Base-by-base conservation (phyloP, 1,140 invertebrate genomes). In the Pseudachorutes palmiensis region DNA sequence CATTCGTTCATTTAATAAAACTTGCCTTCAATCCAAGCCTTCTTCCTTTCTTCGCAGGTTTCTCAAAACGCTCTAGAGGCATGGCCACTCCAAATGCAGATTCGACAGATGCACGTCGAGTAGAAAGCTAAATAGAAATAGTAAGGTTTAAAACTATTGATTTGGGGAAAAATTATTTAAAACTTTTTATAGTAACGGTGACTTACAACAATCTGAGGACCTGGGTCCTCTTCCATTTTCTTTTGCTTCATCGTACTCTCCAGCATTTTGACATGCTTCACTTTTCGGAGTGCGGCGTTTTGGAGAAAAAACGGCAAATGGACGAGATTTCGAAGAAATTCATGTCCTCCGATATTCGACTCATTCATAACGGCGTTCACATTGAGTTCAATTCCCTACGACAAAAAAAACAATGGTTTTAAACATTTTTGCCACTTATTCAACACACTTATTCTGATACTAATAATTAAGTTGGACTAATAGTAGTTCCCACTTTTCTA, bases 281-380 rank as follows among this genome's bases (percentile, higher is more conserved):
- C 90, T 74, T 92, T 88, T 0, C 92, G 81, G 57, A 98, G 78
- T 5, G 92, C 94, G 22, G 94, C 94, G 79, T 97, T 98, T 82
- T 98, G 96, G 19, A 98, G 82, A 79, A 94, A 99, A 80, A 98
- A 98, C 0, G 96, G 97, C 69, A 99, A 80, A 77, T 98, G 96
- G 1, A 99, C 93, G 81, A 98, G 88, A 77, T 98, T 98, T 30
- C 92, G 85, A 33, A 98, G 80, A 76, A 97, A 98, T 79, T 96
- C 94, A 80, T 94, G 80, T 77, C 83, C 65, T 41, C 78, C 76
- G 36, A 81, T 77, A 70, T 92, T 93, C 30, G 89, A 92, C 75
- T 94, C 91, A 16, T 85, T 88, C 69, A 94, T 89, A 2, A 92
- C 82, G 45, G 88, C 82, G 45, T 89, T 83, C 72, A 92, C 90